Evolutionary conservation across 2,888 invertebrate genomes (phyloP).

Genomic region (Ennomos fuscantarius): DNA sequence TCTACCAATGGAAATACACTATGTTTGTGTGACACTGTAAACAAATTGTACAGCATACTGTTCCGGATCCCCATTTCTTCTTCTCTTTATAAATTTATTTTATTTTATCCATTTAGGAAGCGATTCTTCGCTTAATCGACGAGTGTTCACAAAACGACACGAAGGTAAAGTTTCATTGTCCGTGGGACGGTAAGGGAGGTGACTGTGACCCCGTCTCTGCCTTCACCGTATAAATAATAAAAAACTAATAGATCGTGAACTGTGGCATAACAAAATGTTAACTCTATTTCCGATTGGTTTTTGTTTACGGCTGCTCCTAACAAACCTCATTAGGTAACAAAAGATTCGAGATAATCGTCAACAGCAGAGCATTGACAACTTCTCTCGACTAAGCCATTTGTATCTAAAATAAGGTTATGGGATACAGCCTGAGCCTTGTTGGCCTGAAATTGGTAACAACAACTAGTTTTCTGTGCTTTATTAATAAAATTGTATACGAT

Average conservation of each 20-base stretch:
- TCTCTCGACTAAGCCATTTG: conserved; percentile 1
- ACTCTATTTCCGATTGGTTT: conserved; percentile 38
- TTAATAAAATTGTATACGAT: conserved; percentile 30
- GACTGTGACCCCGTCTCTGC: conserved; percentile 28
- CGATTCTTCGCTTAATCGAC: conserved; percentile 57
- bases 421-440: conserved; percentile 15
- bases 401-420: conserved; percentile 4
- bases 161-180: conserved; percentile 62
- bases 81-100: conserved; percentile 35
- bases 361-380: conserved; percentile 1
- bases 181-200: conserved; percentile 24
- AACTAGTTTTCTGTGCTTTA: conserved; percentile 37
- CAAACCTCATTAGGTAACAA: neutral
- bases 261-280: conserved; percentile 37
- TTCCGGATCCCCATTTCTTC: conserved; percentile 36
- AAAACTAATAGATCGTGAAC: conserved; percentile 29
- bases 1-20: conserved; percentile 53
- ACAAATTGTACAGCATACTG: conserved; percentile 75
- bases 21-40: conserved; percentile 57
- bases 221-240: conserved; percentile 21
- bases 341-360: conserved; percentile 1
- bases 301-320: conserved; percentile 16
- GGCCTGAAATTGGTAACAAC: conserved; percentile 21
- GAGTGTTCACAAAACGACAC: conserved; percentile 70
- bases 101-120: conserved; percentile 68